These are phyloP conservation scores for Reticulitermes speratus DNA, from an alignment of 1,140 invertebrate genomes.

Conservation along the genomic window DNA sequence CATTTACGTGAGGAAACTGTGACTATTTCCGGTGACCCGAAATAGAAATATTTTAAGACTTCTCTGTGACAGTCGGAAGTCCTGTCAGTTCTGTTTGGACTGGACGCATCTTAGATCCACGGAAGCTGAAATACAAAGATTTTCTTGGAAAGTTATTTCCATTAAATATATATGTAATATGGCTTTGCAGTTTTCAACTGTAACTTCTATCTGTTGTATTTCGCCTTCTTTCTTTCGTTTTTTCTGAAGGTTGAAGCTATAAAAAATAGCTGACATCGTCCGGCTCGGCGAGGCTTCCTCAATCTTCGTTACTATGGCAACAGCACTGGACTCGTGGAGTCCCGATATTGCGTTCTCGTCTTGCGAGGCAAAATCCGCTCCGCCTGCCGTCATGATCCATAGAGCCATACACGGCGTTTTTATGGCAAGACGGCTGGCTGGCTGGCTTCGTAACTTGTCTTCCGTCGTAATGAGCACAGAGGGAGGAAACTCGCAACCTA, in stretches of 20 bases:
- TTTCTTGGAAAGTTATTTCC: slow-evolving; percentile 6
- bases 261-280: slow-evolving; percentile 14
- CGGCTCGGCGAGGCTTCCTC: slow-evolving; percentile 18
- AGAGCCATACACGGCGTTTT: slow-evolving; percentile 5
- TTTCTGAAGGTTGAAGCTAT: neutral
- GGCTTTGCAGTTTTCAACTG: neutral
- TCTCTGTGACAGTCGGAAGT: neutral
- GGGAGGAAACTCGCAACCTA: slow-evolving; percentile 16
- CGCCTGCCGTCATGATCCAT: neutral
- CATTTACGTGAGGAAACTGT: too few species aligned
- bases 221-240: neutral
- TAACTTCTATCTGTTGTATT: neutral
- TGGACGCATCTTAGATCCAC: neutral
- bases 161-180: neutral
- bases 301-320: slow-evolving; percentile 30
- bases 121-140: neutral
- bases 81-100: neutral
- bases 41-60: neutral
- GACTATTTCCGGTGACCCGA: neutral
- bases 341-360: neutral
- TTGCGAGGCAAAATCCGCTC: neutral
- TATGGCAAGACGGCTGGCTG: slow-evolving; percentile 19
- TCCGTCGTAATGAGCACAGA: slow-evolving; percentile 20
- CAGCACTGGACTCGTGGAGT: slow-evolving; percentile 19
- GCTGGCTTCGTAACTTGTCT: slow-evolving; percentile 28